Evolutionary conservation across 2,113 vertebrate species (phyloP), one percentile per base, ranked within the genome.

Genomic region (Osmerus eperlanus): DNA sequence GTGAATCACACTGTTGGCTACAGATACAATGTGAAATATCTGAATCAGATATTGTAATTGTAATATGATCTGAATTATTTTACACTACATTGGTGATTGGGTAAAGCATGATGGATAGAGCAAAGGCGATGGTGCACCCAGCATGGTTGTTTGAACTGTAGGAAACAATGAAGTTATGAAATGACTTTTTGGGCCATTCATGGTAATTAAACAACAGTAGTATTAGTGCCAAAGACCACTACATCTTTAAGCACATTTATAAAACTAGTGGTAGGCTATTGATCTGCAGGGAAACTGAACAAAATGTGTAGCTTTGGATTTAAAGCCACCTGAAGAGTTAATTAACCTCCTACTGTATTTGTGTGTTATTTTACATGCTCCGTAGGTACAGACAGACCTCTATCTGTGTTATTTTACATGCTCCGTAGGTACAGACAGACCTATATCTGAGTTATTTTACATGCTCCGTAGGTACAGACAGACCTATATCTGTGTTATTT

Each of bases 341-440:
- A 4, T n/a, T 36, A 5, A 36, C 59, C 11, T 51, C 36, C 14
- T 36, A 19, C 18, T 47, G 9, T 41, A 3, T 9, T 21, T 47
- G 29, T 47, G 54, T 55, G 13, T 15, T 55, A 15, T 55, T 23
- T 47, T 2, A 9, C 41, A 28, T 64, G 15, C 61, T 64, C 14
- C 28, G 28, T 16, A 65, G 32, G 28, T 54, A 54, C 12, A 54
- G 12, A 14, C 16, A 54, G 4, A 32, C 29, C 29, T 32, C 2
- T 54, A 18, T 54, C 53, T 54, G 53, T 54, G 12, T 14, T 54
- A 14, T 54, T 12, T 54, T 3, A 54, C 12, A 54, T 14, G 4
- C 79, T 74, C 2, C 67, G 16, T 87, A 98, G 96, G 90, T 54
- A 54, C 12, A 54, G 12, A 14, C 16, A 54, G 32, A 7, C 32